phyloP scores from a whole-genome alignment of 1,140 invertebrate species.

The Dendroctonus ponderosae region DNA sequence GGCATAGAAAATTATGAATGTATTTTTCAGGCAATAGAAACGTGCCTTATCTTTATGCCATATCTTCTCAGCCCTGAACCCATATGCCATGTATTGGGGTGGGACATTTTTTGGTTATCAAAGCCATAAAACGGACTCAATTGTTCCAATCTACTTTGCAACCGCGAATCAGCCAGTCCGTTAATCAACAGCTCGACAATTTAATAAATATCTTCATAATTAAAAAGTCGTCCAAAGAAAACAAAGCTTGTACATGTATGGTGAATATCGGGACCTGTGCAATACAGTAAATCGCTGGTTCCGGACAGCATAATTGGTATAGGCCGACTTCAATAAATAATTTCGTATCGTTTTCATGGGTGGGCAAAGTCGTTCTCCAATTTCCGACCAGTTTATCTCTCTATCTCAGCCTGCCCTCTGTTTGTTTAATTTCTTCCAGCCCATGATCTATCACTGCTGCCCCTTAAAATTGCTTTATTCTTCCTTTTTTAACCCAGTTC shows the following conservation, averaged over 20 bases:
- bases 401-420: constrained; percentile 40
- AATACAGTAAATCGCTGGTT: constrained; percentile 22
- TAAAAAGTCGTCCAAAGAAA: constrained; percentile 28
- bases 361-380: constrained; percentile 45
- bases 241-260: constrained; percentile 16
- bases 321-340: constrained; percentile 24
- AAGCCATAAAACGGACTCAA: too few species aligned
- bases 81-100: too few species aligned
- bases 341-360: constrained; percentile 36
- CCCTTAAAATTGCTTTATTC: neutral
- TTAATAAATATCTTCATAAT: constrained; percentile 32
- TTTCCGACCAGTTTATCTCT: constrained; percentile 42
- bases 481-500: too few species aligned
- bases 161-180: neutral
- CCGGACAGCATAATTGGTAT: constrained; percentile 28
- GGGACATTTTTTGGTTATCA: too few species aligned
- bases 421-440: constrained; percentile 23
- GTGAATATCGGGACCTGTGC: neutral
- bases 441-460: constrained; percentile 15
- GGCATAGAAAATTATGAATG: too few species aligned
- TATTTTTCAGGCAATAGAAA: too few species aligned
- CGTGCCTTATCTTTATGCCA: too few species aligned
- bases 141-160: too few species aligned
- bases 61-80: too few species aligned
- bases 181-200: constrained; percentile 23